Evolutionary conservation across 2,113 vertebrate genomes (phyloP).

Genomic region (Acrocephalus kingi): DNA sequence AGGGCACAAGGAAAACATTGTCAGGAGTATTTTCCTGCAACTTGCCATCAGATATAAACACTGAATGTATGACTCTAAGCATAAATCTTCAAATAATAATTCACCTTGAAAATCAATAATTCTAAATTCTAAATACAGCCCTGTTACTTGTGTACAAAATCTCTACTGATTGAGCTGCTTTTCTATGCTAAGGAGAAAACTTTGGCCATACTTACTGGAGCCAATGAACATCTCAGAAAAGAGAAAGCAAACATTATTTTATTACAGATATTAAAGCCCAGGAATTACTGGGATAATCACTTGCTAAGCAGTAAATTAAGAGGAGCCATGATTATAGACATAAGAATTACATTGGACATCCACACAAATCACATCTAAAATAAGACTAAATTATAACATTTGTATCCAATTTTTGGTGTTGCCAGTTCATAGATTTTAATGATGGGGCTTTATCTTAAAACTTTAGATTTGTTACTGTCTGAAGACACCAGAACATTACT

Average conservation of each 20-base stretch:
- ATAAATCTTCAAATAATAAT: slow-evolving; percentile 27
- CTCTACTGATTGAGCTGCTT: not conserved
- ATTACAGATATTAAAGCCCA: not conserved
- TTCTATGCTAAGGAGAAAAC: not conserved
- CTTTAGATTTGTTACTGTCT: not conserved
- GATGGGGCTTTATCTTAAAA: not conserved
- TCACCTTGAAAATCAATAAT: not conserved
- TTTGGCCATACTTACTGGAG: not conserved
- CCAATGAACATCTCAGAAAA: not conserved
- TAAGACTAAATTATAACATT: not conserved
- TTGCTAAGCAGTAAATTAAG: slow-evolving; percentile 7
- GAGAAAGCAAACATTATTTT: slow-evolving; percentile 9
- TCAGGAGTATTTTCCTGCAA: slow-evolving; percentile 36
- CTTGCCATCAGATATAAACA: slow-evolving; percentile 6
- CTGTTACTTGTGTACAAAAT: not conserved
- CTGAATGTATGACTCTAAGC: not conserved
- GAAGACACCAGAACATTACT: not conserved
- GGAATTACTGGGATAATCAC: not conserved
- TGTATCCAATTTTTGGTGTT: not conserved
- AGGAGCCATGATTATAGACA: not conserved
- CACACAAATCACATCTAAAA: not conserved
- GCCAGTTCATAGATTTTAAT: not conserved
- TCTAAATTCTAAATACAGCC: not conserved
- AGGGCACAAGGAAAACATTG: slow-evolving; percentile 30
- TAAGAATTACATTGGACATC: not conserved